Percentiles rank a stretch among this genome's conserved stretches.
Conservation (phyloP, 1,140 invertebrate species). For the Trichonephila inaurata region DNA sequence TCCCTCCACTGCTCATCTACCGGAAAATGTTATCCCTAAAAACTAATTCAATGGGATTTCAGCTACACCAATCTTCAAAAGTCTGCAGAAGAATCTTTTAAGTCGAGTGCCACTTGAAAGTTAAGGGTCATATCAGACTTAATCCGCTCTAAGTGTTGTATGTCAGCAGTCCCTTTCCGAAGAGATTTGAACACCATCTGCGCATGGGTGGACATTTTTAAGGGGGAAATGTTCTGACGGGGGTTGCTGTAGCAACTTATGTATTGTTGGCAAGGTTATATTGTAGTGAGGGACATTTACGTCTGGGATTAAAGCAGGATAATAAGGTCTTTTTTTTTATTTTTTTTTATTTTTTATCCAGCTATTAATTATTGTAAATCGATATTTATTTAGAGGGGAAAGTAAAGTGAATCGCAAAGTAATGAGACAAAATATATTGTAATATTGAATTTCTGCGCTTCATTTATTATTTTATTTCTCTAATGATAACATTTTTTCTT, state of each 20-base stretch:
- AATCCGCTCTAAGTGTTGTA: slow-evolving; percentile 59
- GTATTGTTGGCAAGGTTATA: background rate
- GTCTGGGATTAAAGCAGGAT: background rate
- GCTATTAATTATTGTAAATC: background rate
- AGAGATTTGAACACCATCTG: background rate
- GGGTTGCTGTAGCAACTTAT: background rate
- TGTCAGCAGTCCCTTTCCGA: slow-evolving; percentile 7
- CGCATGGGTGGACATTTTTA: background rate
- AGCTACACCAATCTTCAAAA: background rate
- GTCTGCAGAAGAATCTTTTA: slow-evolving; percentile 29
- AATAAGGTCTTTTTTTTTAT: too few relatives aligned
- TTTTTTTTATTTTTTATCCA: too few relatives aligned
- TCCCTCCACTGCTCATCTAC: background rate
- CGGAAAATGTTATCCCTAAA: slow-evolving; percentile 20
- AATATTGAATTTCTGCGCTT: too few relatives aligned
- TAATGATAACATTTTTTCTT: too few relatives aligned
- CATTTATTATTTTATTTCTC: too few relatives aligned
- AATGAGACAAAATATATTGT: too few relatives aligned
- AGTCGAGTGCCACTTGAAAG: slow-evolving; percentile 64
- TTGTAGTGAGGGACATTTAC: background rate
- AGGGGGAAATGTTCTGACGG: background rate
- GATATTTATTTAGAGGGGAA: background rate
- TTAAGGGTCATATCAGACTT: slow-evolving; percentile 57
- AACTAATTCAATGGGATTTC: background rate
- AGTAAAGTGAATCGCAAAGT: background rate